Conservation (phyloP, 2,888 invertebrate species). For the Apamea epomidion region DNA sequence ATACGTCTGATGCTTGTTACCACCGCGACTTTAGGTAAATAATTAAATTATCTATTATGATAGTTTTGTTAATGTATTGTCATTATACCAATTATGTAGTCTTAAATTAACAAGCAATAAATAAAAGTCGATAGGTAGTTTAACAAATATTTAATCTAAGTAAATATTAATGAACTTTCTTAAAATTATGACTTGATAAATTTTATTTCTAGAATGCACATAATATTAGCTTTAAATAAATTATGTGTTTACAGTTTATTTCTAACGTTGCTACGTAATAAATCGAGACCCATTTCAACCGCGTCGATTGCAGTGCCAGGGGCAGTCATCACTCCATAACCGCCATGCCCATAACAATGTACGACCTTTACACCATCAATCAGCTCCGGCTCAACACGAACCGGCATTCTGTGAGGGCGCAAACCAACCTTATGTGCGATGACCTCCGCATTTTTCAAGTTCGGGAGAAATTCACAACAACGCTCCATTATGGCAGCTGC, state of each 20-base stretch:
- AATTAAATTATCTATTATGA: not conserved
- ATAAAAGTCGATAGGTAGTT: slow-evolving; percentile 4
- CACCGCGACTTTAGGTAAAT: not conserved
- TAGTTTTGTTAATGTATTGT: not conserved
- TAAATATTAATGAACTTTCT: not conserved
- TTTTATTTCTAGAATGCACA: not conserved
- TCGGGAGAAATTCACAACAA: slow-evolving; percentile 94
- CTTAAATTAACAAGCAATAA: slow-evolving; percentile 13
- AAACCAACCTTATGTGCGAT: slow-evolving; percentile 94
- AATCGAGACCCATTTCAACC: slow-evolving; percentile 92
- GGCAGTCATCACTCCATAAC: slow-evolving; percentile 97
- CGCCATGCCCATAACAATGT: slow-evolving; percentile 99
- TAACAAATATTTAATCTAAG: not conserved
- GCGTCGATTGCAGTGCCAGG: slow-evolving; percentile 96
- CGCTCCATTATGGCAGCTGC: slow-evolving; percentile 94
- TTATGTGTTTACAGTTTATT: slow-evolving; percentile 77
- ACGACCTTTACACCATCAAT: slow-evolving; percentile 91
- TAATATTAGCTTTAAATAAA: too few species aligned
- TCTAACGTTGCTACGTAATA: slow-evolving; percentile 79
- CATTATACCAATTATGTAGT: not conserved
- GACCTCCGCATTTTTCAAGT: slow-evolving; percentile 90
- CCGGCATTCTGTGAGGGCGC: slow-evolving; percentile 94
- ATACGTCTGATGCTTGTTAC: too few species aligned
- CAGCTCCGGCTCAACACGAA: slow-evolving; percentile 93
- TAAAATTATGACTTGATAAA: not conserved